A percentile compares a stretch with the other conserved stretches of the same genome.
phyloP scores from a whole-genome alignment of 2,888 invertebrate species.

The Steinernema scapterisci region DNA sequence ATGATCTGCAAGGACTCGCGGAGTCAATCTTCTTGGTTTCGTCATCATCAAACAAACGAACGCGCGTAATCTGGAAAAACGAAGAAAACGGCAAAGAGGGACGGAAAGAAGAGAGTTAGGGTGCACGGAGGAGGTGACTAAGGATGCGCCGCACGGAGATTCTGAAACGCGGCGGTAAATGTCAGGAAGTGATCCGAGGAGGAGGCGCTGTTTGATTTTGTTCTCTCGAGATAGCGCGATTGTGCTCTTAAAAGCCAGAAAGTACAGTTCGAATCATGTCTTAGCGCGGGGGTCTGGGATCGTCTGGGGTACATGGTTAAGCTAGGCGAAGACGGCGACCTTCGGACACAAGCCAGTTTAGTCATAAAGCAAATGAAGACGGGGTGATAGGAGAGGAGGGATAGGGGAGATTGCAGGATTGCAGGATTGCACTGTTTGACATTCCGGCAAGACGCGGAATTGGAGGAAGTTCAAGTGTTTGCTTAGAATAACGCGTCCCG shows the following conservation, averaged over 20 bases:
- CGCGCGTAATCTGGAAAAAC: neutral
- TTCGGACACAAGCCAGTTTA: too few species aligned
- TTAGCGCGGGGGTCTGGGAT: too few species aligned
- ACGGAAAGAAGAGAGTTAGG: neutral
- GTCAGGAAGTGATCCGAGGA: neutral
- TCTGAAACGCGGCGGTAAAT: neutral
- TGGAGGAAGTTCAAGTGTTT: too few species aligned
- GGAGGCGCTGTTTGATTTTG: neutral
- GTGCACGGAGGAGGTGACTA: neutral
- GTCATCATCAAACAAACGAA: slow-evolving; percentile 6
- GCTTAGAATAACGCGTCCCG: too few species aligned
- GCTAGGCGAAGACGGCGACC: too few species aligned
- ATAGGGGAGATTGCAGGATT: too few species aligned
- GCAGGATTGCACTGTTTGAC: too few species aligned
- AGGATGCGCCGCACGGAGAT: neutral
- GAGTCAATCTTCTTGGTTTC: slow-evolving; percentile 8
- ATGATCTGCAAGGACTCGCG: neutral
- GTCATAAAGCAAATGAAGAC: too few species aligned
- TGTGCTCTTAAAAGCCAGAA: neutral
- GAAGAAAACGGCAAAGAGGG: neutral
- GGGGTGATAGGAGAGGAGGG: too few species aligned
- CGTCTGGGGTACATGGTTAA: too few species aligned
- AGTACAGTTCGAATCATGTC: neutral
- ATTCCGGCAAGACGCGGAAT: too few species aligned
- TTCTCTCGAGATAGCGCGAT: neutral